phyloP scores from a whole-genome alignment of 2,888 invertebrate species.

The Coecobrya sp. region DNA sequence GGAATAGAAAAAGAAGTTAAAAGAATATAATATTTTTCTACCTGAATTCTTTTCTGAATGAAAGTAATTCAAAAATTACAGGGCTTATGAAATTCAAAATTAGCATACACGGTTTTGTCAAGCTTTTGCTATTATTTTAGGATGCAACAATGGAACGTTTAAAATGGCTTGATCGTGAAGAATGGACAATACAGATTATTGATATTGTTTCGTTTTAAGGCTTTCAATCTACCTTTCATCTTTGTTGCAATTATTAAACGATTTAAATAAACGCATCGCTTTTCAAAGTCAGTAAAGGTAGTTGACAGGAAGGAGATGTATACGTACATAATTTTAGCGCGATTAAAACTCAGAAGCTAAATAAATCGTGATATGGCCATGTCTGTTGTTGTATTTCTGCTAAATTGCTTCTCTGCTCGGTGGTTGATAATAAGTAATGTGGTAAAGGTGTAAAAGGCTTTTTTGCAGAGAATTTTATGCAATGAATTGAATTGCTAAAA shows the following conservation, averaged over 20 bases:
- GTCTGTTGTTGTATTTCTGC: background rate
- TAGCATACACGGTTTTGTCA: too few species aligned
- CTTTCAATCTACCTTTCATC: background rate
- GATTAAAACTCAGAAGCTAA: background rate
- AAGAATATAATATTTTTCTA: background rate
- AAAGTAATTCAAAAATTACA: too few species aligned
- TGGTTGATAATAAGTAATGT: background rate
- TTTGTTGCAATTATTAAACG: too few species aligned
- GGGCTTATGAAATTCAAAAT: too few species aligned
- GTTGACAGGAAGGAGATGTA: too few species aligned
- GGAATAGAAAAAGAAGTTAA: background rate
- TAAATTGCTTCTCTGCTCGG: too few species aligned
- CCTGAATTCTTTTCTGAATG: too few species aligned
- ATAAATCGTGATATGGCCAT: background rate
- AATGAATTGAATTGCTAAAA: background rate
- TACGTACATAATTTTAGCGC: too few species aligned
- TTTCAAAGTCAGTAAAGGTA: too few species aligned
- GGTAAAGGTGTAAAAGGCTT: background rate
- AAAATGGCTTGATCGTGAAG: background rate
- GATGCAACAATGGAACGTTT: background rate
- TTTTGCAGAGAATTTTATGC: conserved; percentile 2
- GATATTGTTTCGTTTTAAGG: background rate
- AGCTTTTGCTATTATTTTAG: too few species aligned
- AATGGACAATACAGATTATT: background rate
- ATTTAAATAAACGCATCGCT: too few species aligned